Conservation (phyloP, 2,888 invertebrate species). For the Hylaea fasciaria region DNA sequence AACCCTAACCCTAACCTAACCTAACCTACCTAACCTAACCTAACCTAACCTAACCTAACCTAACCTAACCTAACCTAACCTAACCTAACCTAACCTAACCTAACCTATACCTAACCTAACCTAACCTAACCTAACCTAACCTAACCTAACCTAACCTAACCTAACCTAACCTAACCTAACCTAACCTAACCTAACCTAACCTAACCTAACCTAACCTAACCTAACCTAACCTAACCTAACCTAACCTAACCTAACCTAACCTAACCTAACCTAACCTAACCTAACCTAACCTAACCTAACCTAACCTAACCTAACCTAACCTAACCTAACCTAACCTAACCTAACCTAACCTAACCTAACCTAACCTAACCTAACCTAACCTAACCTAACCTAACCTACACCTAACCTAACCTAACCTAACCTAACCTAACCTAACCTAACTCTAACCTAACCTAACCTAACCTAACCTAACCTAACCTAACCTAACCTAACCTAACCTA, state of each 20-base stretch:
- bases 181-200: constrained; percentile 29
- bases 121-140: constrained; percentile 24
- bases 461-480: constrained; percentile 1
- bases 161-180: constrained; percentile 1
- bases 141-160: constrained; percentile 29
- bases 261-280: not conserved
- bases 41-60: constrained; percentile 36
- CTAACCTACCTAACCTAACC: constrained; percentile 24
- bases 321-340: constrained; percentile 1
- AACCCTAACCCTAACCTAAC: constrained; percentile 4
- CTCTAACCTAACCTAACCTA: not conserved
- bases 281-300: constrained; percentile 1
- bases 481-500: constrained; percentile 1
- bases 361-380: constrained; percentile 1
- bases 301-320: constrained; percentile 38
- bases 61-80: not conserved
- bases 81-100: constrained; percentile 19
- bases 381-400: not conserved
- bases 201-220: constrained; percentile 1
- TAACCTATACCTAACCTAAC: constrained; percentile 2
- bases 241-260: constrained; percentile 1
- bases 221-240: constrained; percentile 1
- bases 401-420: constrained; percentile 1
- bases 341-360: constrained; percentile 1
- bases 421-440: constrained; percentile 1